Percentiles rank a stretch among this genome's conserved stretches.
These are phyloP conservation scores for Campoletis sonorensis DNA, from an alignment of 1,140 invertebrate species.

Conservation along the genomic window DNA sequence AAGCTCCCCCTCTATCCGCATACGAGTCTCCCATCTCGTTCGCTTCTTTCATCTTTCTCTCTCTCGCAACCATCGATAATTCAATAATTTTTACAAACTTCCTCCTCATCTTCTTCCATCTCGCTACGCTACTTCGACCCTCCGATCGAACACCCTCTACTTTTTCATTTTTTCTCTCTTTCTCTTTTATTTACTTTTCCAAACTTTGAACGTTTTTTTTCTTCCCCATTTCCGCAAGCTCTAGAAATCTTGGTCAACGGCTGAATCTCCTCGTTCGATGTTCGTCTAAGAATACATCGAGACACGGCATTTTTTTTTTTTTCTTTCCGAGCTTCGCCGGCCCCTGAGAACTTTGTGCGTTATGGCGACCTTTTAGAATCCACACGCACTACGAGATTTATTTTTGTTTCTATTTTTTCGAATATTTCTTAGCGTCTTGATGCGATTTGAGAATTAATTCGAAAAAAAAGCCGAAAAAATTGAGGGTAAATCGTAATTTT, in stretches of 20 bases:
- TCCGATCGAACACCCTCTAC: background rate
- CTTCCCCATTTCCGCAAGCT: background rate
- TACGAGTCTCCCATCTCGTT: conserved; percentile 27
- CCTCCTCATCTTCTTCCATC: background rate
- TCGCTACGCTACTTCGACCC: background rate
- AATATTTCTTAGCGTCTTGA: too few relatives aligned
- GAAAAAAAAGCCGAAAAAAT: too few relatives aligned
- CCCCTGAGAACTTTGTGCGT: background rate
- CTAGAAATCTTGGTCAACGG: background rate
- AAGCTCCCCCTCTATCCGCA: conserved; percentile 6
- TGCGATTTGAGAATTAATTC: background rate
- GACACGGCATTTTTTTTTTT: background rate
- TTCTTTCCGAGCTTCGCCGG: background rate
- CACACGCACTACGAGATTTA: too few relatives aligned
- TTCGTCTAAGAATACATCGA: background rate
- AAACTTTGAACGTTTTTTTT: background rate
- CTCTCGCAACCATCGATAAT: conserved; percentile 44
- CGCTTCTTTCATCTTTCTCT: background rate
- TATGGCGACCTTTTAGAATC: too few relatives aligned
- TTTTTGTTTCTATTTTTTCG: too few relatives aligned
- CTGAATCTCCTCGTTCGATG: background rate
- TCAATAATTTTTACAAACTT: conserved; percentile 53
- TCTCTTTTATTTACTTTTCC: background rate
- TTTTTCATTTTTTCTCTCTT: background rate
- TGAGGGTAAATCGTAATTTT: too few relatives aligned